Conservation (phyloP, 2,113 vertebrate genomes). For the Sebastes fasciatus region DNA sequence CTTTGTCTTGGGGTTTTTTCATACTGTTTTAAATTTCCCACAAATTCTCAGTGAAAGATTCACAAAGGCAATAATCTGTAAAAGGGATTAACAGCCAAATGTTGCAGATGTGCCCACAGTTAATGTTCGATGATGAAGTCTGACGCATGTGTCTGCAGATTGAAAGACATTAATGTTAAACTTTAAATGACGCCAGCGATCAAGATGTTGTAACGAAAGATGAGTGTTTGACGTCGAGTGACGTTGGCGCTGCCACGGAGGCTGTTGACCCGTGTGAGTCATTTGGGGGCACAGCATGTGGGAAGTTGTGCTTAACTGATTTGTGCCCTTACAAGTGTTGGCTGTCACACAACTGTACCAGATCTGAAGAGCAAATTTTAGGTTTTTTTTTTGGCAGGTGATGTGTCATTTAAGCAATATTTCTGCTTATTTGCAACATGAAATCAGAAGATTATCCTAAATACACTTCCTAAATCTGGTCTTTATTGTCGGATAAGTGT, state of each 20-base stretch:
- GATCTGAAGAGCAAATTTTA: too few relatives aligned
- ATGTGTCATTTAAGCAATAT: too few relatives aligned
- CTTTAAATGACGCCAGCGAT: neutral
- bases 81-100: neutral
- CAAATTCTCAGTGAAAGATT: conserved; percentile 12
- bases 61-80: conserved; percentile 18
- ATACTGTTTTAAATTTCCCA: neutral
- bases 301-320: too few relatives aligned
- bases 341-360: too few relatives aligned
- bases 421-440: neutral
- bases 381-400: too few relatives aligned
- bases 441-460: neutral
- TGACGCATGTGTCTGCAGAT: too few relatives aligned
- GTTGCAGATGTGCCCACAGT: neutral
- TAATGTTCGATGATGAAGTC: neutral
- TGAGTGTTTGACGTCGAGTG: neutral
- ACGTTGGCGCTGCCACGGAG: neutral
- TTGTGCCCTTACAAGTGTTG: too few relatives aligned
- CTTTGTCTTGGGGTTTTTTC: neutral
- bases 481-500: neutral
- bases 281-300: neutral
- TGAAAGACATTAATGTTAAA: neutral
- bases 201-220: conserved; percentile 3
- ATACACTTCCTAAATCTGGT: too few relatives aligned
- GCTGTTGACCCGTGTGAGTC: neutral